phyloP scores from a whole-genome alignment of 2,888 invertebrate genomes.

The Exephanes ischioxanthus region DNA sequence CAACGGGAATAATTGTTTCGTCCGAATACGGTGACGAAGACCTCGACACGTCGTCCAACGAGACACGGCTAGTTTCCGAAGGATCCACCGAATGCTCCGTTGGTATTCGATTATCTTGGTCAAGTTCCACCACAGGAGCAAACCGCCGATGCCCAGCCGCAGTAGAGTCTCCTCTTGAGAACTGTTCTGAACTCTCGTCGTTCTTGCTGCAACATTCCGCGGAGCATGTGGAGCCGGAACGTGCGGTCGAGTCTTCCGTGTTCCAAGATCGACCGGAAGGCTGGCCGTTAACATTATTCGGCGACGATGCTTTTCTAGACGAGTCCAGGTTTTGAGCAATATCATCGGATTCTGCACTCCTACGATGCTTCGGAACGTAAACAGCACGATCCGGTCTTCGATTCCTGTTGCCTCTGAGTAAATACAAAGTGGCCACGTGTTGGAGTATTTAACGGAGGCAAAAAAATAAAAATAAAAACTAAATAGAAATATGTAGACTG shows the following conservation, averaged over 20 bases:
- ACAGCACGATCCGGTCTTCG: conserved; percentile 92
- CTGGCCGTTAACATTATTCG: conserved; percentile 31
- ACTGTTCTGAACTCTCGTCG: conserved; percentile 19
- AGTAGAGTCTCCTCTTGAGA: background rate
- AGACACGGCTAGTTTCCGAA: background rate
- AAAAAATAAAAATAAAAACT: background rate
- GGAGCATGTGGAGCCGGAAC: conserved; percentile 35
- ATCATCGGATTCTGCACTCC: conserved; percentile 82
- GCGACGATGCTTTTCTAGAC: conserved; percentile 46
- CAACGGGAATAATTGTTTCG: conserved; percentile 2
- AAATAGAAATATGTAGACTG: background rate
- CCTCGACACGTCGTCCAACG: conserved; percentile 9
- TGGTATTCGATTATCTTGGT: background rate
- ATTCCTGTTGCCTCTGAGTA: conserved; percentile 76
- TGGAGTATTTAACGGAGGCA: background rate
- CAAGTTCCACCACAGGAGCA: background rate
- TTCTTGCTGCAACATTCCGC: conserved; percentile 35
- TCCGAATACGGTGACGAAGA: conserved; percentile 39
- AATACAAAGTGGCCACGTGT: background rate
- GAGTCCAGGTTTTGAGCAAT: conserved; percentile 48
- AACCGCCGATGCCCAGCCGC: background rate
- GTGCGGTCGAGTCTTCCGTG: conserved; percentile 28
- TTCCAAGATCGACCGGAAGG: conserved; percentile 31
- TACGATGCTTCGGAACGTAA: conserved; percentile 91
- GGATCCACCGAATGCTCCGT: background rate